Percentiles rank a stretch among this genome's conserved stretches.
These are phyloP conservation scores for Eilema depressum DNA, from an alignment of 2,888 invertebrate species.

Conservation along the genomic window DNA sequence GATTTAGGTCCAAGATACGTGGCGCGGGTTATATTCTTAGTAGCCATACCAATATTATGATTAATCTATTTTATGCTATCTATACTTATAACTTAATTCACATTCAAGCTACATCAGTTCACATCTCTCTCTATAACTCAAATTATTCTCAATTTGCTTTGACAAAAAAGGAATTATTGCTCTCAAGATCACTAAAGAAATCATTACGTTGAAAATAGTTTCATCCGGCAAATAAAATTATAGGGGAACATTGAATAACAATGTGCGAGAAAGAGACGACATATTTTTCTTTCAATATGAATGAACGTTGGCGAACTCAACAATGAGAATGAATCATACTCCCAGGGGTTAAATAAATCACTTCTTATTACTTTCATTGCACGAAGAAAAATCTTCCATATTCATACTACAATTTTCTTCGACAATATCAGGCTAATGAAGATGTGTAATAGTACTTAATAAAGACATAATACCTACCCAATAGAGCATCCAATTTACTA, in stretches of 20 bases:
- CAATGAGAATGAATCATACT: background rate
- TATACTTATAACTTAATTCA: background rate
- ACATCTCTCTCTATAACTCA: conserved; percentile 23
- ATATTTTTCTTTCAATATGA: background rate
- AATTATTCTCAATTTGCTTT: conserved; percentile 28
- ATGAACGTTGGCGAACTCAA: background rate
- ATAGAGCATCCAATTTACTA: conserved; percentile 39
- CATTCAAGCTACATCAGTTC: conserved; percentile 11
- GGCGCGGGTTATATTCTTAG: no score
- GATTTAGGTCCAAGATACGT: no score
- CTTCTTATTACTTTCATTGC: background rate
- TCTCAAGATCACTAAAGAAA: conserved; percentile 28
- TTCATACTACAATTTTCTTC: background rate
- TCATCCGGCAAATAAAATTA: conserved; percentile 44
- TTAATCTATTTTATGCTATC: background rate
- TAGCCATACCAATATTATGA: background rate
- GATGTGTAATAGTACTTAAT: conserved; percentile 25
- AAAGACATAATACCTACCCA: conserved; percentile 23
- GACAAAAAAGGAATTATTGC: conserved; percentile 40
- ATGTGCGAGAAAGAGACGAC: conserved; percentile 29
- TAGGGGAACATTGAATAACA: conserved; percentile 46
- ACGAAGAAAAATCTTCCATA: background rate
- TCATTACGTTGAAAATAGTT: conserved; percentile 39
- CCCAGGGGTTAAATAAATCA: background rate
- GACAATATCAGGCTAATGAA: conserved; percentile 17